Evolutionary conservation across 2,888 invertebrate species (phyloP).

Genomic region (Drosophila melanosoma): DNA sequence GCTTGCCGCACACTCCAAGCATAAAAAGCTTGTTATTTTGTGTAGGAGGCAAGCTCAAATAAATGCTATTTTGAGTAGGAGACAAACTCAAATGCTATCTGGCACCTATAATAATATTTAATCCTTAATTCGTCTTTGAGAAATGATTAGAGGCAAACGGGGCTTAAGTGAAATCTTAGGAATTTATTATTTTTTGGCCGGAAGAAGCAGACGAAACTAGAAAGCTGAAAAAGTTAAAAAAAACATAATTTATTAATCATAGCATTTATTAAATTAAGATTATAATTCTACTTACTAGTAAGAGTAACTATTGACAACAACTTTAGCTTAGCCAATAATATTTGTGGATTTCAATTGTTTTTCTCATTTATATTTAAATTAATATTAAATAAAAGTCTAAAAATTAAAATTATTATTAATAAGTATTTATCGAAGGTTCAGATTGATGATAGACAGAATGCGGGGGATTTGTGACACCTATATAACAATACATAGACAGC

Average conservation of each 20-base stretch:
- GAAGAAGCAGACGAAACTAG: background rate
- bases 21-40: conserved; percentile 28
- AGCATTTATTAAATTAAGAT: background rate
- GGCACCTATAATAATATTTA: background rate
- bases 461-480: background rate
- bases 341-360: background rate
- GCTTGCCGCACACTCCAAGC: conserved; percentile 9
- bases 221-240: background rate
- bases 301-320: background rate
- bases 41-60: background rate
- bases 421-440: background rate
- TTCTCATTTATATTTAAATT: background rate
- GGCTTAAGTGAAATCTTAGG: background rate
- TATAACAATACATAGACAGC: background rate
- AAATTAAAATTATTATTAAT: background rate
- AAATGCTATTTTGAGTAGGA: conserved; percentile 5
- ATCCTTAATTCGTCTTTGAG: background rate
- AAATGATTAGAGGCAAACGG: background rate
- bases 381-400: background rate
- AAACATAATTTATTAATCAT: background rate
- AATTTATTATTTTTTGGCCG: background rate
- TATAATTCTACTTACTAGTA: background rate
- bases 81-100: conserved; percentile 3
- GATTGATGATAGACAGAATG: background rate
- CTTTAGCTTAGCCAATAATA: background rate